Percentiles rank a stretch among this genome's conserved stretches.
phyloP scores from a whole-genome alignment of 2,113 vertebrate species.

The Lepisosteus oculatus region DNA sequence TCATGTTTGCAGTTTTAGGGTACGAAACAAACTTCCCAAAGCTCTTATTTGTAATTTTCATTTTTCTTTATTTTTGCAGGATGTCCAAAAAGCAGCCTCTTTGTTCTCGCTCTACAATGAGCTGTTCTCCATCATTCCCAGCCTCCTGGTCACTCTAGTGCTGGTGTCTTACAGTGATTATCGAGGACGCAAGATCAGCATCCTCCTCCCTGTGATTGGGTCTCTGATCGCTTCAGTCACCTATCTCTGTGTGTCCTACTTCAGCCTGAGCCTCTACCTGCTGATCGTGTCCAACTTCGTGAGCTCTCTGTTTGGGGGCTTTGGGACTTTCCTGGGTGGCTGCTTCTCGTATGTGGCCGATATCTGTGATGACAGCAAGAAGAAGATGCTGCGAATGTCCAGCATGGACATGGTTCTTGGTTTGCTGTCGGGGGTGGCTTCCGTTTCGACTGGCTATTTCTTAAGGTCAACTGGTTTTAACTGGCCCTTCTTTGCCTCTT shows the following conservation, averaged over 20 bases:
- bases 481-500: conserved; percentile 76
- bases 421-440: conserved; percentile 74
- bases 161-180: conserved; percentile 84
- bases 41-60: not conserved
- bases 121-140: conserved; percentile 74
- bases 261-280: conserved; percentile 73
- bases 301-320: conserved; percentile 77
- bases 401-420: conserved; percentile 85
- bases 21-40: too few species aligned
- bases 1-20: too few species aligned
- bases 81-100: conserved; percentile 82
- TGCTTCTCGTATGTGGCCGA: conserved; percentile 88
- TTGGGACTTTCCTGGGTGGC: conserved; percentile 81
- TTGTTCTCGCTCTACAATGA: conserved; percentile 78
- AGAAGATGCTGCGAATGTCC: conserved; percentile 85
- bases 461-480: conserved; percentile 75
- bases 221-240: conserved; percentile 58
- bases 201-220: conserved; percentile 77
- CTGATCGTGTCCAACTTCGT: conserved; percentile 69
- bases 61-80: conserved; percentile 57
- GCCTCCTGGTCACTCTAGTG: conserved; percentile 79
- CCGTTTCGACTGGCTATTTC: conserved; percentile 84
- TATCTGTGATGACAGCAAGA: conserved; percentile 65
- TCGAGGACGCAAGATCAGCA: conserved; percentile 79
- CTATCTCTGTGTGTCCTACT: conserved; percentile 70